Percentiles rank a stretch among this genome's conserved stretches.
Conservation (phyloP, 1,140 invertebrate genomes). For the Ostrea denselamellosa region DNA sequence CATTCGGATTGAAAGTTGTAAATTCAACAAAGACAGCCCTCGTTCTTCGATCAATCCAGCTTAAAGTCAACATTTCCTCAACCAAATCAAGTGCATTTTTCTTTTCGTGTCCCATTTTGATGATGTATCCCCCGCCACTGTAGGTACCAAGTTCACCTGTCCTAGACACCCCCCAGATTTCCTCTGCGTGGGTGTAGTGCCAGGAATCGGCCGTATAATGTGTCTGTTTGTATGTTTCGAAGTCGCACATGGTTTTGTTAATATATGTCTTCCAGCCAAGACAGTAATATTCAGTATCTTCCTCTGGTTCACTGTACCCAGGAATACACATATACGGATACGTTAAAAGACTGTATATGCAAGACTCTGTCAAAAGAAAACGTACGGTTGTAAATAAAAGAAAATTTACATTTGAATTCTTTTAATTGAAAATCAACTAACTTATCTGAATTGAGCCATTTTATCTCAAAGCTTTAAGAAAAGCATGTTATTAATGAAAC, state of each 20-base stretch:
- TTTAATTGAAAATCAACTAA: too few relatives aligned
- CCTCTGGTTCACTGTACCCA: conserved; percentile 42
- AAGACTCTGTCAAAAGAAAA: too few relatives aligned
- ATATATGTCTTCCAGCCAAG: conserved; percentile 54
- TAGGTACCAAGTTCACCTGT: conserved; percentile 59
- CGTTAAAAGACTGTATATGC: too few relatives aligned
- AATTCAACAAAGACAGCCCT: conserved; percentile 80
- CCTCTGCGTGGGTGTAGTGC: conserved; percentile 51
- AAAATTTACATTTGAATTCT: too few relatives aligned
- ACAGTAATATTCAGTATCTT: conserved; percentile 59
- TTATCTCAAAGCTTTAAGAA: too few relatives aligned
- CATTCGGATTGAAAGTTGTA: conserved; percentile 78
- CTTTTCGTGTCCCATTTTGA: conserved; percentile 51
- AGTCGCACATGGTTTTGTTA: neutral
- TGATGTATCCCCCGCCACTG: conserved; percentile 66
- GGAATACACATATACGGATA: neutral
- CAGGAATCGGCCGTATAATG: conserved; percentile 55
- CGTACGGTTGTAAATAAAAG: too few relatives aligned
- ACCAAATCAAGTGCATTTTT: conserved; percentile 58
- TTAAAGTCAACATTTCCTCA: conserved; percentile 68
- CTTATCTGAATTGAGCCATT: too few relatives aligned
- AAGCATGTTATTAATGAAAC: too few relatives aligned
- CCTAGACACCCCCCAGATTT: conserved; percentile 62
- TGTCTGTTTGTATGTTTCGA: neutral
- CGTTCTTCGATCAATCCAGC: conserved; percentile 79